Conservation (phyloP, 2,888 invertebrate genomes). For the Cheilosia grossa region DNA sequence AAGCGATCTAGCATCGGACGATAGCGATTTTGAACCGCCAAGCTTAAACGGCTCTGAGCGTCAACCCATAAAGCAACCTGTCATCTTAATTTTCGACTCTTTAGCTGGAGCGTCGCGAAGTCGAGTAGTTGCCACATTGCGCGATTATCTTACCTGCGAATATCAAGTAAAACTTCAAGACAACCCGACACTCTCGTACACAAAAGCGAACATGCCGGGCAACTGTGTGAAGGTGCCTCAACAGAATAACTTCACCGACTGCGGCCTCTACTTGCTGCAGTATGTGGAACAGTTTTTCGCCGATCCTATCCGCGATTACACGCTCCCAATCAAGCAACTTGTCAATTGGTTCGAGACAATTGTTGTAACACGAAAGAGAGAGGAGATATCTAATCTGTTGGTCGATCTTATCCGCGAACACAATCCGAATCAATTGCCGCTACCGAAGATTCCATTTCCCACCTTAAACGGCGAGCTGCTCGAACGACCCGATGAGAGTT, state of each 20-base stretch:
- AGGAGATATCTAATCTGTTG: constrained; percentile 92
- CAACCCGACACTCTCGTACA: constrained; percentile 86
- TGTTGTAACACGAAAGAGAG: constrained; percentile 92
- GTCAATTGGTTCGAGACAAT: constrained; percentile 94
- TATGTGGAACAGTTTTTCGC: constrained; percentile 98
- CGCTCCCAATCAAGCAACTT: constrained; percentile 91
- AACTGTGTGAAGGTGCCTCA: constrained; percentile 97
- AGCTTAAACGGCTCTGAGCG: constrained; percentile 67
- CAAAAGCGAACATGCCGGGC: constrained; percentile 93
- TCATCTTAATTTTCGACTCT: constrained; percentile 98
- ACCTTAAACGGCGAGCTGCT: constrained; percentile 89
- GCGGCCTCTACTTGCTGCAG: constrained; percentile 97
- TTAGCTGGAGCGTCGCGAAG: constrained; percentile 91
- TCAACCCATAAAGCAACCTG: constrained; percentile 85
- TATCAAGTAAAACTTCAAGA: constrained; percentile 88
- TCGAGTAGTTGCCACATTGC: constrained; percentile 93
- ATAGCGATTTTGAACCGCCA: constrained; percentile 80
- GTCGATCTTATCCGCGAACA: constrained; percentile 89
- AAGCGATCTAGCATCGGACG: constrained; percentile 87
- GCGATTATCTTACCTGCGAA: constrained; percentile 96
- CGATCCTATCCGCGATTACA: constrained; percentile 92
- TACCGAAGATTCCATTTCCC: constrained; percentile 90
- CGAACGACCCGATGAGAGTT: constrained; percentile 84
- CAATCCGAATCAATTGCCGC: constrained; percentile 84
- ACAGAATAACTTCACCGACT: constrained; percentile 98